Evolutionary conservation across 2,797 vertebrate species (phyloP).

Genomic region (Varecia variegata): DNA sequence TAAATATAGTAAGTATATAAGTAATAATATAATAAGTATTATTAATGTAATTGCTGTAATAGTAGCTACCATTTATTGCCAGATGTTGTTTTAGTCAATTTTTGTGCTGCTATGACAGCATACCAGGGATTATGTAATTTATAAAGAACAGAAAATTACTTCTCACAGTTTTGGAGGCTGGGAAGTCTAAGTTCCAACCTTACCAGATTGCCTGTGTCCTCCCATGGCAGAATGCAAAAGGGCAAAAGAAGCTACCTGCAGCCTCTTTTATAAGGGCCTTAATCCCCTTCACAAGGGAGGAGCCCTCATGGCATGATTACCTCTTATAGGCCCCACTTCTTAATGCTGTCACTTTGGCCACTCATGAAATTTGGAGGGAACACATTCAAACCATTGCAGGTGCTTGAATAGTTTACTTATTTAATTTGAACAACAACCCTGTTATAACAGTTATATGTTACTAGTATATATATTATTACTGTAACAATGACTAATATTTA

Average conservation of each 20-base stretch:
- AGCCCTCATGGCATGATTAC: no score
- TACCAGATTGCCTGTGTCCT: not conserved
- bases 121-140: not conserved
- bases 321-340: not conserved
- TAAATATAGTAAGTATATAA: not conserved
- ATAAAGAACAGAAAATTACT: not conserved
- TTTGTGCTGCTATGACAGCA: not conserved
- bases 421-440: not conserved
- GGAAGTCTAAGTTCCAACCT: not conserved
- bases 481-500: not conserved
- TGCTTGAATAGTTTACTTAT: not conserved
- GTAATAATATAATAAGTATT: not conserved
- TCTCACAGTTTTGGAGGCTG: not conserved
- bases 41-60: not conserved
- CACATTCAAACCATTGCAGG: not conserved
- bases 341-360: not conserved
- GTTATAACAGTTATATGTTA: not conserved
- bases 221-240: not conserved
- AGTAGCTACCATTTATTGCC: not conserved
- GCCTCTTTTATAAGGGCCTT: not conserved
- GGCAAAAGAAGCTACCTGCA: not conserved
- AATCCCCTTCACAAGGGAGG: not conserved
- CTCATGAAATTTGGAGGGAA: not conserved
- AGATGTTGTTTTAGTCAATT: not conserved
- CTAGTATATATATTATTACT: not conserved